phyloP scores from a whole-genome alignment of 23 tunicate genomes.

The Phallusia fumigata region DNA sequence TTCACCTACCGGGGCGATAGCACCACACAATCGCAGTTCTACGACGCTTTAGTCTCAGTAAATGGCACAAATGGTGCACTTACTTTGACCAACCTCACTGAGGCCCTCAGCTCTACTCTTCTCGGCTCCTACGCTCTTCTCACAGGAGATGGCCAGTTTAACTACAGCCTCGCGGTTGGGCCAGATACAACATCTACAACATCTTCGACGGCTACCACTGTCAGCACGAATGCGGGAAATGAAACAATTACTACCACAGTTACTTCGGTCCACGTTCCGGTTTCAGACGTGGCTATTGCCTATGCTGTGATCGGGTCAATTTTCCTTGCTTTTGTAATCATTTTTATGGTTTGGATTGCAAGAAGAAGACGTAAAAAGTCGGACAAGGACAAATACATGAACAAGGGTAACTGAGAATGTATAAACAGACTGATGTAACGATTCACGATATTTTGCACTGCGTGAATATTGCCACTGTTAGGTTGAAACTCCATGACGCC shows the following conservation, averaged over 20 bases:
- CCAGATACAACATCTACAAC: slow-evolving; percentile 15
- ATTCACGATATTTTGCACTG: no score
- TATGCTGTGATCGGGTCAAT: background rate
- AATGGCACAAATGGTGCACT: slow-evolving; percentile 43
- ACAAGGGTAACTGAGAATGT: no score
- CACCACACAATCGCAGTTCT: slow-evolving; percentile 22
- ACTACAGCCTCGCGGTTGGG: slow-evolving; percentile 29
- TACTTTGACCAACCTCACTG: slow-evolving; percentile 34
- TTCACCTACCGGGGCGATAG: slow-evolving; percentile 31
- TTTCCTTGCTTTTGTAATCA: background rate
- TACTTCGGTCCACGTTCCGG: background rate
- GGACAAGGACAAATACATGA: background rate
- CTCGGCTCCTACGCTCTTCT: slow-evolving; percentile 48
- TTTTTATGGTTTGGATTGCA: background rate
- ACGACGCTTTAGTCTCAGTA: slow-evolving; percentile 41
- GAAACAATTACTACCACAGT: slow-evolving; percentile 10
- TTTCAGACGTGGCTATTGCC: background rate
- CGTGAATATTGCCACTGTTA: no score
- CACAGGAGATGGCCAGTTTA: slow-evolving; percentile 29
- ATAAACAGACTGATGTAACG: no score
- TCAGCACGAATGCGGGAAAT: slow-evolving; percentile 28
- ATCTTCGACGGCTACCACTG: slow-evolving; percentile 29
- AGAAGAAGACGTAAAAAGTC: background rate
- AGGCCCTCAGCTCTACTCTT: slow-evolving; percentile 33
- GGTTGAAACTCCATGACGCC: no score